Evolutionary conservation across 23 tunicate species (phyloP).

Genomic region (Trididemnum miniatum): DNA sequence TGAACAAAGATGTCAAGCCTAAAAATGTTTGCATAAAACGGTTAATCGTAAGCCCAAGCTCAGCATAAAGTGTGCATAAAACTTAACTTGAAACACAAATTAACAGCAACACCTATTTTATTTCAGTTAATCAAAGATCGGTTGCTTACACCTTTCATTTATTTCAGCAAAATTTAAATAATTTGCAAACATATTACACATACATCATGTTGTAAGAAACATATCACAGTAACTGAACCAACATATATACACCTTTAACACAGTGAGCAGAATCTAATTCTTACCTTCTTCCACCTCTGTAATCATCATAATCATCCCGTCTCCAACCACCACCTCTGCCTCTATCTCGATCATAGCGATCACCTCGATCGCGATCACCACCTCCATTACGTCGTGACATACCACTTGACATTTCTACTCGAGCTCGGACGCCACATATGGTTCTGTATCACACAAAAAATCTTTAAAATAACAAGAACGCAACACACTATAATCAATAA

Average conservation of each 20-base stretch:
- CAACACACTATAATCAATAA: too few species aligned
- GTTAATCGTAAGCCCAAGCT: too few species aligned
- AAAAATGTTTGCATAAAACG: slow-evolving; percentile 26
- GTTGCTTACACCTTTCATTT: too few species aligned
- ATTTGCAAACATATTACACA: not conserved
- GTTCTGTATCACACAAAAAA: slow-evolving; percentile 34
- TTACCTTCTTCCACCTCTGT: slow-evolving; percentile 28
- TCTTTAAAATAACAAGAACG: too few species aligned
- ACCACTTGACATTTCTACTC: slow-evolving; percentile 63
- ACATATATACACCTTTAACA: not conserved
- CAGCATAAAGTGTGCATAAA: not conserved
- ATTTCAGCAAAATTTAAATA: not conserved
- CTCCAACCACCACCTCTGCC: slow-evolving; percentile 20
- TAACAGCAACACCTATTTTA: too few species aligned
- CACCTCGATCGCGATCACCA: slow-evolving; percentile 29
- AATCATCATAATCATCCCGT: slow-evolving; percentile 39
- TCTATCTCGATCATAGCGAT: slow-evolving; percentile 27
- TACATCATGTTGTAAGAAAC: not conserved
- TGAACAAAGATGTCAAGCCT: slow-evolving; percentile 17
- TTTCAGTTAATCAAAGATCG: not conserved
- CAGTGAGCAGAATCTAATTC: too few species aligned
- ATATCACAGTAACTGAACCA: too few species aligned
- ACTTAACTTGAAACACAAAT: not conserved
- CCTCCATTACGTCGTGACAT: slow-evolving; percentile 42
- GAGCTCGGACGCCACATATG: slow-evolving; percentile 65